Evolutionary conservation across 2,113 vertebrate genomes (phyloP), one percentile per base, ranked within the genome.

Genomic region (Sarotherodon lohbergeri): DNA sequence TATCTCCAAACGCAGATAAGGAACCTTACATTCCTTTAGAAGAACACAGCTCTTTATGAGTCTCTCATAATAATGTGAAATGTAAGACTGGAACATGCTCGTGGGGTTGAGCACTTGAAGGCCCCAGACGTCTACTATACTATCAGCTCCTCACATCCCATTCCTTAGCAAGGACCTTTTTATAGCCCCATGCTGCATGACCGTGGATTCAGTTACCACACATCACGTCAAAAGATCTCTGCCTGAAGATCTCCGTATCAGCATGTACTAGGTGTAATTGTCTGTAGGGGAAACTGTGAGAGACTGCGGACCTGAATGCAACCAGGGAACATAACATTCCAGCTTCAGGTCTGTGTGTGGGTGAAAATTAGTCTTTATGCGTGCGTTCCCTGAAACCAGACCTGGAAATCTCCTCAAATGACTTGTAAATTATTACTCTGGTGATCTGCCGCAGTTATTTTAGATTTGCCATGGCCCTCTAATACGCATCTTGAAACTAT

Each of bases 181-280:
- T 85, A 90, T 94, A 94, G 90, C 22, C 73, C 66, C 76, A 86
- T 9, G 16, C 82, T 78, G 84, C 88, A 91, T 93, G 88, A 57
- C 90, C 83, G 24, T 17, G 66, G 84, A 81, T 89, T 94, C 87
- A 90, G 88, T 86, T 83, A 83, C 68, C 88, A 73, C 7, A 41
- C 9, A 17, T 66, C 48, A 7, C 10, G 36, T 86, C 86, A 84
- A 22, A 36, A 3, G 16, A 34, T 17, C 3, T 66, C 61, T 39
- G 16, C 82, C 56, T n/a, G 24, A 54, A 80, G 46, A 82, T 11
- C 56, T 63, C 13, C 48, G 81, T 41, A 52, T 66, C 83, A 34
- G 27, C 55, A 79, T 50, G 88, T 87, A 56, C 59, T 80, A 24
- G 76, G 34, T 82, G 79, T 78, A 43, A 85, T 83, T 80, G 83